Percentiles rank a stretch among this genome's conserved stretches.
Conservation (phyloP, 2,888 invertebrate species). For the Heliconius sara region DNA sequence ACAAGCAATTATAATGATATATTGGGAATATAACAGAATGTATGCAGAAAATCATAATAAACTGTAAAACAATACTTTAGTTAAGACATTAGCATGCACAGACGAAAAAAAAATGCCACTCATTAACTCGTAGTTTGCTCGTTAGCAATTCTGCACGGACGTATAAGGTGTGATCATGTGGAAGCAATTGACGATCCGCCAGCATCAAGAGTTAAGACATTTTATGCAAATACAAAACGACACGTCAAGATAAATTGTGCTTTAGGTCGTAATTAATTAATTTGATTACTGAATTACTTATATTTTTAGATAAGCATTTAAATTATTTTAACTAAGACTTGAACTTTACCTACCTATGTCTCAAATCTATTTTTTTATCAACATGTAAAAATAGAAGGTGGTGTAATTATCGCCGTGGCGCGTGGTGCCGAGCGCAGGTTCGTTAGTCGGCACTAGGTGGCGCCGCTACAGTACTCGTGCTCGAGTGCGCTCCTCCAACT, state of each 20-base stretch:
- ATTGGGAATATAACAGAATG: neutral
- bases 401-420: conserved; percentile 53
- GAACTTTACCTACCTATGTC: neutral
- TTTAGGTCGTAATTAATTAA: neutral
- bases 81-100: conserved; percentile 41
- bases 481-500: conserved; percentile 81
- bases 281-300: neutral
- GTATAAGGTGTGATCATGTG: conserved; percentile 52
- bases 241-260: conserved; percentile 8
- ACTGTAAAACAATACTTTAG: conserved; percentile 5
- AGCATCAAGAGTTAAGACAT: conserved; percentile 41
- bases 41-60: neutral
- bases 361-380: conserved; percentile 47
- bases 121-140: conserved; percentile 53
- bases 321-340: neutral
- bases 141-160: conserved; percentile 53
- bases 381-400: conserved; percentile 58
- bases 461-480: conserved; percentile 78
- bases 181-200: conserved; percentile 49
- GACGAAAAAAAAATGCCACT: conserved; percentile 49
- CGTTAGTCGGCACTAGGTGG: conserved; percentile 79
- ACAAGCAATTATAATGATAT: neutral
- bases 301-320: neutral
- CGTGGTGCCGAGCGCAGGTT: conserved; percentile 63
- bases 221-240: conserved; percentile 33